These are phyloP conservation scores for Rhinichthys klamathensis DNA, from an alignment of 2,113 vertebrate species.

Conservation along the genomic window DNA sequence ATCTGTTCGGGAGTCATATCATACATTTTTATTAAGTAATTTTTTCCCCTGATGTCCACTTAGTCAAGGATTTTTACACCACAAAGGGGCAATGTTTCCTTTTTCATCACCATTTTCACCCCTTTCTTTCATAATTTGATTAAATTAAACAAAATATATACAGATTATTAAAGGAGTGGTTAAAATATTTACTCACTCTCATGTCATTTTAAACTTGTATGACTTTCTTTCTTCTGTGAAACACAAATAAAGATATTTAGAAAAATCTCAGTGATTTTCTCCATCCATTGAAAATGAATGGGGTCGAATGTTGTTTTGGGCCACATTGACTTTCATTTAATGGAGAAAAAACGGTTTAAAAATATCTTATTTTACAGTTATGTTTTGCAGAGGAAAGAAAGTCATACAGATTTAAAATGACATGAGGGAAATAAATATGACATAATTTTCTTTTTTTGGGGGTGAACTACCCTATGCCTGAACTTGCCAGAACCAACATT, in stretches of 20 bases:
- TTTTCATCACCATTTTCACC: not conserved
- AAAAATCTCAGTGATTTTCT: not conserved
- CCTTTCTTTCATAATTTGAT: not conserved
- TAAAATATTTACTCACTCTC: not conserved
- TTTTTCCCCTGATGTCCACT: conserved; percentile 1
- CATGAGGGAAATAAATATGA: not conserved
- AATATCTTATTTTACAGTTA: not conserved
- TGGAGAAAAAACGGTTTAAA: not conserved
- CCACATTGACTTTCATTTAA: not conserved
- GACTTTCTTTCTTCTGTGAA: not conserved
- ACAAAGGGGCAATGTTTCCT: not conserved
- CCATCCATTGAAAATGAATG: not conserved
- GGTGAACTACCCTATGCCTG: too few relatives aligned
- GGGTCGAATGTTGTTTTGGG: not conserved
- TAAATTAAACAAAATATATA: not conserved
- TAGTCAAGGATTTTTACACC: not conserved
- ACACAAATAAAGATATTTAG: not conserved
- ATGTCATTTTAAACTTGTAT: not conserved
- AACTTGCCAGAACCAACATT: too few relatives aligned
- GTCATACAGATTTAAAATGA: not conserved
- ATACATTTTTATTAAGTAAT: conserved; percentile 2
- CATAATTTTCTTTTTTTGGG: too few relatives aligned
- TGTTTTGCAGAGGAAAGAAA: not conserved
- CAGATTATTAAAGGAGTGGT: not conserved
- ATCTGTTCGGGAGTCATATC: conserved; percentile 27